Conservation (phyloP, 2,888 invertebrate genomes). For the Melipona bicolor region DNA sequence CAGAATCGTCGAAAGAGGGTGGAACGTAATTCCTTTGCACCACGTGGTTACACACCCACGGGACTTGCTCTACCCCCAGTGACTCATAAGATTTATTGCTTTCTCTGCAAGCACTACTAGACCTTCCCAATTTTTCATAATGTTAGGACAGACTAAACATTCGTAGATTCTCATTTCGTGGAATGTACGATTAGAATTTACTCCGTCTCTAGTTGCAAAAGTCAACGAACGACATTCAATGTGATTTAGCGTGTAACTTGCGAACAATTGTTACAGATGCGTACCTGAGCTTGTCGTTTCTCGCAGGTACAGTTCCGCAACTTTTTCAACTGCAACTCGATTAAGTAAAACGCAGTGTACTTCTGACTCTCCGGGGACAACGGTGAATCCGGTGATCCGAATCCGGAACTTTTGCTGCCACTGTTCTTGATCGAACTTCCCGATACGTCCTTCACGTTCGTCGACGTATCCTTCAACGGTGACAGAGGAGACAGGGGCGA, state of each 20-base stretch:
- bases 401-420: conserved; percentile 77
- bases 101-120: conserved; percentile 67
- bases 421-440: conserved; percentile 67
- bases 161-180: neutral
- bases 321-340: conserved; percentile 77
- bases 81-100: conserved; percentile 82
- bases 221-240: neutral
- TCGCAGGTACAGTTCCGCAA: conserved; percentile 79
- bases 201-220: neutral
- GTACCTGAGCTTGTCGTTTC: conserved; percentile 80
- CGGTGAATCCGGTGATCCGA: conserved; percentile 77
- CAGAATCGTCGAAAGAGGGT: conserved; percentile 58
- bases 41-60: conserved; percentile 79
- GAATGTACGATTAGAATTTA: neutral
- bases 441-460: conserved; percentile 16
- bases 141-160: neutral
- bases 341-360: conserved; percentile 77
- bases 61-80: conserved; percentile 73
- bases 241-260: neutral
- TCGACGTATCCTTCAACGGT: conserved; percentile 69
- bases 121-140: conserved; percentile 70
- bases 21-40: conserved; percentile 79
- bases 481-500: conserved; percentile 79
- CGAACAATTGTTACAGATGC: neutral
- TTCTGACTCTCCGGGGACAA: conserved; percentile 79